Base-by-base conservation (phyloP, 37 sponge, comb jelly and placozoan genomes). In the Beroe forskalii region DNA sequence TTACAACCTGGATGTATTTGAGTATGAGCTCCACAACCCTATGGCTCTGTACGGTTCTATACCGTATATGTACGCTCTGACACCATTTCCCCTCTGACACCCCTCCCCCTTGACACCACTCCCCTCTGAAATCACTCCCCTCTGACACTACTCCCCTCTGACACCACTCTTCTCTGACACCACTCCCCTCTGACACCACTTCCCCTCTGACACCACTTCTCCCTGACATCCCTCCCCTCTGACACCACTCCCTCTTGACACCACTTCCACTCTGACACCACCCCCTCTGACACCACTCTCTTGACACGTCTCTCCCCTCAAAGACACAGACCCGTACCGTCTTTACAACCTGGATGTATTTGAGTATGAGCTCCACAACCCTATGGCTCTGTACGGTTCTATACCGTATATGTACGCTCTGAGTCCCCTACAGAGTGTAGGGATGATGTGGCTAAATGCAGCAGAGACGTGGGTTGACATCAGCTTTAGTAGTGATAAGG, bases 381-480 rank as follows among this genome's bases (percentile, higher is more conserved):
- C 90, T 0, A 98, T 98, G 99, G 96, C 99, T 22, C 90, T 98
- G 61, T 98, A 98, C 76, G 99, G 99, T 33, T 94, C 96, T 62
- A 96, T 98, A 32, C 99, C 97, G 25, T 91, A 92, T 72, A 92
- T 97, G 93, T 40, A 94, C 48, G 94, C 97, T 20, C 67, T 83
- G 28, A 92, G 93, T 62, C 41, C 91, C 19, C 76, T 27, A 20
- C 93, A 93, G 55, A 96, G 94, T 23, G 93, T 92, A 17, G 96
- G 95, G 32, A 76, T 98, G 66, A 96, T 98, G 92, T 98, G 99
- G 99, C 91, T 93, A 67, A 96, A 96, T 91, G 95, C 95, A 3
- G 99, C 99, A 9, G 99, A 98, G 76, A 98, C 99, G 0, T 98
- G 99, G 99, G 75, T 98, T 1, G 99, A 98, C 41, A 92, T 96